Conservation (phyloP, 1,140 invertebrate species). For the Maniola jurtina region DNA sequence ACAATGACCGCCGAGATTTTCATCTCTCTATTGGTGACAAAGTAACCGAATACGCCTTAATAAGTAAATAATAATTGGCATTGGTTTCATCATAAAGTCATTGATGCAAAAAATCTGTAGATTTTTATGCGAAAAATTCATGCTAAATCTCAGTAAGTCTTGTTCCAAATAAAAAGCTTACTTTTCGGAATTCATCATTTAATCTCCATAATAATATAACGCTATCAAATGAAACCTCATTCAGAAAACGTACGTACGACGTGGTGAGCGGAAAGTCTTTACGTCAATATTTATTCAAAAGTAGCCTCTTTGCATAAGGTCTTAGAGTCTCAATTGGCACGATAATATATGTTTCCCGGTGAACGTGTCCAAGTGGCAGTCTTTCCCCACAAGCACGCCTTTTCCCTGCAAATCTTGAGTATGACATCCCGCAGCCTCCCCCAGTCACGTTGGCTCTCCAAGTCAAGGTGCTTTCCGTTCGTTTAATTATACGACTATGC, state of each 20-base stretch:
- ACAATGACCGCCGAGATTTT: slow-evolving; percentile 46
- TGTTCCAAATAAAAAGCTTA: slow-evolving; percentile 27
- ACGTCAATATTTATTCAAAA: slow-evolving; percentile 18
- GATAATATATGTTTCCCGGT: slow-evolving; percentile 16
- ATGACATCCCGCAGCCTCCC: slow-evolving; percentile 47
- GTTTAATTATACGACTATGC: slow-evolving; percentile 40
- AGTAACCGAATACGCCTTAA: slow-evolving; percentile 14
- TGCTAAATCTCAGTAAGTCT: no score
- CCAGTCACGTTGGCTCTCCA: slow-evolving; percentile 36
- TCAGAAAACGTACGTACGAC: slow-evolving; percentile 67
- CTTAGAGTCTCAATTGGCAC: slow-evolving; percentile 18
- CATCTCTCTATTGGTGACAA: not conserved
- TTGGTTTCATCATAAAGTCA: slow-evolving; percentile 64
- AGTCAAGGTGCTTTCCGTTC: slow-evolving; percentile 46
- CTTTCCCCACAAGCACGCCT: slow-evolving; percentile 37
- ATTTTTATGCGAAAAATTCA: no score
- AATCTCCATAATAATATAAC: slow-evolving; percentile 1
- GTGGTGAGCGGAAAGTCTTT: slow-evolving; percentile 22
- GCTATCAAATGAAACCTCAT: slow-evolving; percentile 66
- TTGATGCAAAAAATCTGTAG: slow-evolving; percentile 47
- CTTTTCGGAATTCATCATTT: slow-evolving; percentile 23
- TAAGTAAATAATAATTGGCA: slow-evolving; percentile 61
- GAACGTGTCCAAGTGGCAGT: slow-evolving; percentile 67
- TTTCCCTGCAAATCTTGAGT: slow-evolving; percentile 63
- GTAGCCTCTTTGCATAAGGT: slow-evolving; percentile 12